Conservation (phyloP, 53 echinoderm and acorn worm genomes). For the Luidia sarsii region DNA sequence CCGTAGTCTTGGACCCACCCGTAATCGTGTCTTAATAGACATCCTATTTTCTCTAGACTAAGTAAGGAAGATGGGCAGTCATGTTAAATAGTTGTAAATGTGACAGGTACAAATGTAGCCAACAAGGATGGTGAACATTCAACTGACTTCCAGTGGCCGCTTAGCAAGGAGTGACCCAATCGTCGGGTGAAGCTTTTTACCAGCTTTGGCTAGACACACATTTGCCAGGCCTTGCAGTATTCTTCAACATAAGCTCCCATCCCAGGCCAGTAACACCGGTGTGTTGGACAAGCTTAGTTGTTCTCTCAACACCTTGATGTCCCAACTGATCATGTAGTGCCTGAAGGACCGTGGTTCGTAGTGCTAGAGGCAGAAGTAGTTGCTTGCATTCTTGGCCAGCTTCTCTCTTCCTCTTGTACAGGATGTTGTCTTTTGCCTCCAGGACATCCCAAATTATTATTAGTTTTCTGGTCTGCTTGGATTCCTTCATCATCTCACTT, state of each 20-base stretch:
- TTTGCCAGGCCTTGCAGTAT: slow-evolving; percentile 8
- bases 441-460: background rate
- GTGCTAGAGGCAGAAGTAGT: background rate
- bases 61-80: too few species aligned
- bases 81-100: too few species aligned
- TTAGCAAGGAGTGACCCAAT: slow-evolving; percentile 63
- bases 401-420: too few species aligned
- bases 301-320: slow-evolving; percentile 37
- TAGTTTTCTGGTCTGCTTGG: background rate
- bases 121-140: too few species aligned
- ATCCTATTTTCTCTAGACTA: too few species aligned
- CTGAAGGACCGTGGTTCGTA: background rate
- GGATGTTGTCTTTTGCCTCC: background rate
- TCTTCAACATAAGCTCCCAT: slow-evolving; percentile 18
- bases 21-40: too few species aligned
- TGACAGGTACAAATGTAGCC: too few species aligned
- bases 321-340: slow-evolving; percentile 48
- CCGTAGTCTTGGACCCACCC: too few species aligned
- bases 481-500: background rate
- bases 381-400: too few species aligned
- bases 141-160: slow-evolving; percentile 49
- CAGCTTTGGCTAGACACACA: slow-evolving; percentile 53
- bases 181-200: slow-evolving; percentile 36
- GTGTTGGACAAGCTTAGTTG: background rate
- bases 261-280: slow-evolving; percentile 33